Conservation (phyloP, 2,797 vertebrate species). For the Peromyscus nudipes region DNA sequence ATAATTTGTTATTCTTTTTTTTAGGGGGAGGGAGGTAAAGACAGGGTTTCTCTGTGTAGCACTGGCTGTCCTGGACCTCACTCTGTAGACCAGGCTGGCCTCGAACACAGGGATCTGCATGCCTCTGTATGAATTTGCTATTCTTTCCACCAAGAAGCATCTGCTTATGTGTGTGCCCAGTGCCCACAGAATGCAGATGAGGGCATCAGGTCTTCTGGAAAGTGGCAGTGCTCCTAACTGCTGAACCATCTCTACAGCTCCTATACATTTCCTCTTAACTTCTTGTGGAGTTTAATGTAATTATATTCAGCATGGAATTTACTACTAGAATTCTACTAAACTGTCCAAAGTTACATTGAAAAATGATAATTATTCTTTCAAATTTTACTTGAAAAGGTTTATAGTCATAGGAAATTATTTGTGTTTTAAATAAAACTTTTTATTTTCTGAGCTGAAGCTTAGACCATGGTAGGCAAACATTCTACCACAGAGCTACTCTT, state of each 20-base stretch:
- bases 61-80: too few species aligned
- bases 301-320: slow-evolving; percentile 5
- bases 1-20: too few species aligned
- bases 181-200: background rate
- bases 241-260: background rate
- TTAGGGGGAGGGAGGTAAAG: too few species aligned
- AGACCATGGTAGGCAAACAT: background rate
- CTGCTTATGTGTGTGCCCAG: background rate
- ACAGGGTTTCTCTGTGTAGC: too few species aligned
- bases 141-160: background rate
- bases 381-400: slow-evolving; percentile 29
- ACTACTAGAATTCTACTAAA: slow-evolving; percentile 35
- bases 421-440: slow-evolving; percentile 1
- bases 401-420: slow-evolving; percentile 12
- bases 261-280: background rate
- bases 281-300: background rate
- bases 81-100: background rate
- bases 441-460: background rate
- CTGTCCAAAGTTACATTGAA: slow-evolving; percentile 35
- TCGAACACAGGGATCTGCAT: background rate
- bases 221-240: background rate
- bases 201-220: background rate
- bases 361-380: slow-evolving; percentile 13
- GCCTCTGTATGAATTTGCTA: background rate
- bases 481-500: background rate